Evolutionary conservation across 1,140 invertebrate genomes (phyloP), one percentile per base, ranked within the genome.

Genomic region (Trichonephila clavata): DNA sequence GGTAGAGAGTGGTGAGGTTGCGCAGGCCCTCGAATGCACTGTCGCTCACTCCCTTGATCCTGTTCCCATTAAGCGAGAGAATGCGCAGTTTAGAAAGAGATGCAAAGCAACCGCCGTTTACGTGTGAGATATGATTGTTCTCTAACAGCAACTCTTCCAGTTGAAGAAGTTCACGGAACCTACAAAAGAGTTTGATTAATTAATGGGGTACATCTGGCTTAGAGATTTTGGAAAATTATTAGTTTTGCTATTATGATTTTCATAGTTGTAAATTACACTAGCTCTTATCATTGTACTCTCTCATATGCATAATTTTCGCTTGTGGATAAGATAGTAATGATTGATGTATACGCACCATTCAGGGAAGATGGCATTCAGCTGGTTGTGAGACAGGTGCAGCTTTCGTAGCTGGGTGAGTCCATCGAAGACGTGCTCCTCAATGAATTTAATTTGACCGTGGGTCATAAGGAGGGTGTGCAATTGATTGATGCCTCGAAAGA

Each of bases 101-200:
- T 60, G 98, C 97, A 95, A 98, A 98, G 95, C 98, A 98, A 24
- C 97, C 98, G 57, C 97, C 97, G 95, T 98, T 98, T 87, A 99
- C 96, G 95, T 98, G 98, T 95, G 98, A 98, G 77, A 99, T 96
- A 84, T 97, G 97, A 95, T 99, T 99, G 90, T 97, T 96, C 0
- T 97, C 97, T 95, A 99, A 96, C 94, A 98, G 97, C 83, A 99
- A 96, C 83, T 95, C 95, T 95, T 95, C 88, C 65, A 95, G 59
- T 32, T 80, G 81, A 4, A 20, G 50, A 5, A 95, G 94, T 4
- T 95, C 95, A n/a, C 90, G 59, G 90, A 95, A 95, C 68, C 68
- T 71, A 2, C 14, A 13, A 32, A 32, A 27, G 27, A 27, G 1
- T 8, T 8, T 50, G 5, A 8, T 50, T 50, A 10, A 50, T 50